These are phyloP conservation scores for Heliconius ethilla DNA, from an alignment of 2,888 invertebrate genomes.

Conservation along the genomic window DNA sequence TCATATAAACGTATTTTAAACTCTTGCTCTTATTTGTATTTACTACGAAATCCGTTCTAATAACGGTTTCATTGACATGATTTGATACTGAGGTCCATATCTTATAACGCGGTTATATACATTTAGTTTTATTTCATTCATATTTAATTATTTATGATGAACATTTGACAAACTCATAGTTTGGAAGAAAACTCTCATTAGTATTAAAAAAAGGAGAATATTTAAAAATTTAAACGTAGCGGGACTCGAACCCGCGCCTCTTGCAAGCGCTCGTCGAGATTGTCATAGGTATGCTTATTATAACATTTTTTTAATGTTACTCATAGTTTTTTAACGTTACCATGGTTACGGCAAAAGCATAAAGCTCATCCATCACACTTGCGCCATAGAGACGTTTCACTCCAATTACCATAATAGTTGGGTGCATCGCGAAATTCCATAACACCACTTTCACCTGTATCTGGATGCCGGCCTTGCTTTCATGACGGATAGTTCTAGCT, in stretches of 20 bases:
- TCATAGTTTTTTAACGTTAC: background rate
- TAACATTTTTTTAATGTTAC: background rate
- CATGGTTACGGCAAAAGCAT: slow-evolving; percentile 22
- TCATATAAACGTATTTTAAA: background rate
- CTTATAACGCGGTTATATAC: background rate
- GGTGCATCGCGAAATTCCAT: slow-evolving; percentile 70
- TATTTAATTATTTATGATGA: background rate
- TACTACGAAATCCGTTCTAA: too few relatives aligned
- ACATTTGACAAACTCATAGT: background rate
- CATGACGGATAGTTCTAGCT: slow-evolving; percentile 50
- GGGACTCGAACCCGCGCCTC: background rate
- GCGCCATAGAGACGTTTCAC: slow-evolving; percentile 57
- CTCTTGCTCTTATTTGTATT: too few relatives aligned
- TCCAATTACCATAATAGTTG: slow-evolving; percentile 66
- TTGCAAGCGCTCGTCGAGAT: background rate
- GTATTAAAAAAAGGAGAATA: background rate
- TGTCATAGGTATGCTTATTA: too few relatives aligned
- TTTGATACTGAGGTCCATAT: too few relatives aligned
- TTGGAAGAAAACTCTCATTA: background rate
- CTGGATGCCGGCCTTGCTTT: slow-evolving; percentile 62
- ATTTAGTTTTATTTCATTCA: background rate
- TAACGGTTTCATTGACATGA: too few relatives aligned
- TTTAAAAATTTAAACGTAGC: background rate
- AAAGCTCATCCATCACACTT: slow-evolving; percentile 34
- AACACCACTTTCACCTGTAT: slow-evolving; percentile 66